A percentile compares a stretch with the other conserved stretches of the same genome.
Conservation (phyloP, 1,140 invertebrate genomes). For the Saxidomus purpurata region DNA sequence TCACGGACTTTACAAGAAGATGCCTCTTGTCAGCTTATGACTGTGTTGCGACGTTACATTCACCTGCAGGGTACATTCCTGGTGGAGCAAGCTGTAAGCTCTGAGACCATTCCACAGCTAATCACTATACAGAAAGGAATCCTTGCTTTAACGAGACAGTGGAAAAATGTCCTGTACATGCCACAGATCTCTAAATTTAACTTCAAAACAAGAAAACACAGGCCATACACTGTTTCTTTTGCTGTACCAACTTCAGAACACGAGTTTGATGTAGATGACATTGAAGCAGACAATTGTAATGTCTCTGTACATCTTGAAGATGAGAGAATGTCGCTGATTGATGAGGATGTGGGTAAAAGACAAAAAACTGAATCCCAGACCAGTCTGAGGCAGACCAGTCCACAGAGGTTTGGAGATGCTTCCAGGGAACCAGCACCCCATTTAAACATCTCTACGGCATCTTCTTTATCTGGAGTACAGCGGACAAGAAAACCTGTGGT, state of each 20-base stretch:
- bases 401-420: constrained; percentile 67
- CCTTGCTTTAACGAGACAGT: constrained; percentile 96
- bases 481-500: constrained; percentile 57
- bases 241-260: constrained; percentile 92
- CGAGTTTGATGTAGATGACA: constrained; percentile 47
- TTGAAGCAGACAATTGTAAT: constrained; percentile 84
- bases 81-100: constrained; percentile 94
- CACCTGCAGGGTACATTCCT: constrained; percentile 91
- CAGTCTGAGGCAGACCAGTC: constrained; percentile 70
- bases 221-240: constrained; percentile 94
- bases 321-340: constrained; percentile 94
- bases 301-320: constrained; percentile 91
- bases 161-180: constrained; percentile 98
- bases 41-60: constrained; percentile 95
- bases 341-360: constrained; percentile 87
- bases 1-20: constrained; percentile 97
- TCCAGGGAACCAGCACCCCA: constrained; percentile 55
- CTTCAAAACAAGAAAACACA: constrained; percentile 89
- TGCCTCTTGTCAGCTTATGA: constrained; percentile 97
- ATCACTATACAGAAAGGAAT: constrained; percentile 96
- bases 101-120: constrained; percentile 93
- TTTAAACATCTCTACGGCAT: constrained; percentile 51
- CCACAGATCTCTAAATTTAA: constrained; percentile 94
- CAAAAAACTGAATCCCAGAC: constrained; percentile 77
- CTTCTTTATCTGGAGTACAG: constrained; percentile 62